These are phyloP conservation scores for Lampropteryx suffumata DNA, from an alignment of 2,888 invertebrate genomes.

Conservation along the genomic window DNA sequence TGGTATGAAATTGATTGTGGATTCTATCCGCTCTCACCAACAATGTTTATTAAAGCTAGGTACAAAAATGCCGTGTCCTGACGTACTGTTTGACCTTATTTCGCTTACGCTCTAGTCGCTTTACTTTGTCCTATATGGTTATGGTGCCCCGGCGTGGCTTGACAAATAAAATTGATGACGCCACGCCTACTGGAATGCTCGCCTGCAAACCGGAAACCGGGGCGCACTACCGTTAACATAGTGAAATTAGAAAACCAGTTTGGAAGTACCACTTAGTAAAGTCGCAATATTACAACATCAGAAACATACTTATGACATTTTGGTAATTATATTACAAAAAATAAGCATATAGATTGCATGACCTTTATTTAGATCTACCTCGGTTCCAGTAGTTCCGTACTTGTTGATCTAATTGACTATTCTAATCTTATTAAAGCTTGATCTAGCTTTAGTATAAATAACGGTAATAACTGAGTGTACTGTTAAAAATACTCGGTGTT, in stretches of 20 bases:
- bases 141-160: constrained; percentile 44
- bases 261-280: constrained; percentile 32
- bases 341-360: too few species aligned
- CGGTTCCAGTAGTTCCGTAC: too few species aligned
- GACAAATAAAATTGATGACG: constrained; percentile 71
- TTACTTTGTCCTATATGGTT: constrained; percentile 38
- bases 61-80: constrained; percentile 18
- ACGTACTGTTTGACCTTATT: constrained; percentile 43
- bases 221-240: constrained; percentile 71
- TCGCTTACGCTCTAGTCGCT: constrained; percentile 21
- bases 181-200: constrained; percentile 64
- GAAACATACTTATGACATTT: too few species aligned
- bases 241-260: constrained; percentile 69
- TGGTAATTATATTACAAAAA: too few species aligned
- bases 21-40: constrained; percentile 22
- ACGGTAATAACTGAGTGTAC: too few species aligned
- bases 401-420: too few species aligned
- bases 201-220: constrained; percentile 68
- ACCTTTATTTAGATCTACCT: too few species aligned
- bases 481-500: too few species aligned
- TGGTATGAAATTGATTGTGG: constrained; percentile 29
- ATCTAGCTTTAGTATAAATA: too few species aligned
- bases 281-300: not conserved
- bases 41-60: not conserved
- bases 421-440: too few species aligned